Evolutionary conservation across 2,797 vertebrate genomes (phyloP).

Genomic region (Melanotaenia nigrans): DNA sequence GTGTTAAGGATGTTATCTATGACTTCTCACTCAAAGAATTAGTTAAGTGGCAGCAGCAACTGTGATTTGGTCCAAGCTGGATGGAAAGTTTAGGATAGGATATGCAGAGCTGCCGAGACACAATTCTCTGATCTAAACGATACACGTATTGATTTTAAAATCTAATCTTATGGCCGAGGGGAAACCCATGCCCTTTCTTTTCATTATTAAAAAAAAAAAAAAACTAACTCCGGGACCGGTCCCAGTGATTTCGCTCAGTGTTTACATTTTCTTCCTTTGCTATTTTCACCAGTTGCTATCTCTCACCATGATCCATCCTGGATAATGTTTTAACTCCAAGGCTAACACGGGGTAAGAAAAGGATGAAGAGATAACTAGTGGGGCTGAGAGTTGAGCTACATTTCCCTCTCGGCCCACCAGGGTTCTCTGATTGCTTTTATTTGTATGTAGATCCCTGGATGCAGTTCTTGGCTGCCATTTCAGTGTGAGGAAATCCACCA

Average conservation of each 20-base stretch:
- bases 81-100: constrained; percentile 11
- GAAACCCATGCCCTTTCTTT: constrained; percentile 12
- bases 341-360: constrained; percentile 19
- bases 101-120: constrained; percentile 18
- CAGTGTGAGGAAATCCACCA: constrained; percentile 36
- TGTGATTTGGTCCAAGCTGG: constrained; percentile 23
- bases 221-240: background rate
- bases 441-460: constrained; percentile 42
- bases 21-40: constrained; percentile 41
- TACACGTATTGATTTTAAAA: constrained; percentile 16
- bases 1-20: constrained; percentile 34
- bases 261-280: background rate
- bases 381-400: constrained; percentile 13
- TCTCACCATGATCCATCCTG: constrained; percentile 3
- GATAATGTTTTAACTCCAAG: constrained; percentile 28
- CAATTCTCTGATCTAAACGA: constrained; percentile 22
- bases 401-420: constrained; percentile 15
- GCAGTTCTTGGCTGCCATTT: constrained; percentile 34
- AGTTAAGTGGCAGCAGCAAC: background rate
- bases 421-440: constrained; percentile 34
- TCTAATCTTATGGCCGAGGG: constrained; percentile 15
- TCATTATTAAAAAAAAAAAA: background rate
- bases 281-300: background rate
- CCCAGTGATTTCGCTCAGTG: background rate
- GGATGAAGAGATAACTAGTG: constrained; percentile 14